A percentile compares a stretch with the other conserved stretches of the same genome.
phyloP scores from a whole-genome alignment of 1,140 invertebrate species.

The Penaeus japonicus region DNA sequence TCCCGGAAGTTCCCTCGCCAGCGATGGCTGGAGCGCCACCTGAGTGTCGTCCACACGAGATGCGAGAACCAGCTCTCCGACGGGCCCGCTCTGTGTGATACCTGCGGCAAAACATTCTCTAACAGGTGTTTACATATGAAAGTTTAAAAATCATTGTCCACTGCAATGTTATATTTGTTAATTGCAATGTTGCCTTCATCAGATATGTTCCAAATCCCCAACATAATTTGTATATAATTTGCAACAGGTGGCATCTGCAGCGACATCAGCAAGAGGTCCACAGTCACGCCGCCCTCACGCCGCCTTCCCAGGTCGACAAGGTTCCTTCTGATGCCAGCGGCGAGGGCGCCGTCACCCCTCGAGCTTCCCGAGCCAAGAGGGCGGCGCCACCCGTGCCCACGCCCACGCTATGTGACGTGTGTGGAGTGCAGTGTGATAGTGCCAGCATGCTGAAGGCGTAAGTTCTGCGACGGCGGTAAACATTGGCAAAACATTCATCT shows the following conservation, averaged over 20 bases:
- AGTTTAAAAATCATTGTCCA: too few species aligned
- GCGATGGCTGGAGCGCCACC: constrained; percentile 30
- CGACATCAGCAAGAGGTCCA: constrained; percentile 37
- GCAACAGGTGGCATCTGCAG: constrained; percentile 31
- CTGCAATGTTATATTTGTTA: too few species aligned
- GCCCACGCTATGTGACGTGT: constrained; percentile 40
- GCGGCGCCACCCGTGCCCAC: too few species aligned
- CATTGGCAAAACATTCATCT: background rate
- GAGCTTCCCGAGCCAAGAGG: background rate
- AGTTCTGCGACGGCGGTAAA: background rate
- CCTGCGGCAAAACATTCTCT: constrained; percentile 38
- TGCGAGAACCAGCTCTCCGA: background rate
- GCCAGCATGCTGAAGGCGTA: constrained; percentile 28
- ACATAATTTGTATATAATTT: background rate
- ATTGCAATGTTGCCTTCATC: too few species aligned
- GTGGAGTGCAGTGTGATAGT: constrained; percentile 33
- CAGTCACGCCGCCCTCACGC: background rate
- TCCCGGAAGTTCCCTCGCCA: constrained; percentile 36
- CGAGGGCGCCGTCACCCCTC: background rate
- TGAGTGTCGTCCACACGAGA: constrained; percentile 15
- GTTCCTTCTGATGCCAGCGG: too few species aligned
- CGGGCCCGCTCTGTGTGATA: constrained; percentile 28
- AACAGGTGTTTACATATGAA: constrained; percentile 1
- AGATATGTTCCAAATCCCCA: too few species aligned
- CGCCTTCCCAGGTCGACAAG: background rate